Evolutionary conservation across 2,113 vertebrate genomes (phyloP).

Genomic region (Cheilinus undulatus): DNA sequence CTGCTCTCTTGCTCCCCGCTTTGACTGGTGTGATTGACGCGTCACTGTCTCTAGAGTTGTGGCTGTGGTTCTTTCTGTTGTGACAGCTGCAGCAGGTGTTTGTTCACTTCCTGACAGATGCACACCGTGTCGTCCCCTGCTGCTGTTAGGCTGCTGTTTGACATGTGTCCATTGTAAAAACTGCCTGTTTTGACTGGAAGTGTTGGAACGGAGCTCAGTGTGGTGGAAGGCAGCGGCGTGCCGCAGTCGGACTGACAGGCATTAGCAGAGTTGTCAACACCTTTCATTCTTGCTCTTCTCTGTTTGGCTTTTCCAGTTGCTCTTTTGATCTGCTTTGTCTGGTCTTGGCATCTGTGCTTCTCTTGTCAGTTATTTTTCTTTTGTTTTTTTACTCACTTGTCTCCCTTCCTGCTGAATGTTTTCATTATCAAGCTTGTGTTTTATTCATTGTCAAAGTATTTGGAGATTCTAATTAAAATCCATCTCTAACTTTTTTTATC

Average conservation of each 20-base stretch:
- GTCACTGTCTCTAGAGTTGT: slow-evolving; percentile 20
- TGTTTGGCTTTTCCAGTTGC: not conserved
- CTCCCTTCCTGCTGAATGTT: slow-evolving; percentile 6
- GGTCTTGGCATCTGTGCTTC: not conserved
- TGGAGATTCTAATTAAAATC: not conserved
- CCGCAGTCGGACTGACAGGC: slow-evolving; percentile 48
- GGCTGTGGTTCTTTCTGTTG: slow-evolving; percentile 3
- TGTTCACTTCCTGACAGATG: slow-evolving; percentile 55
- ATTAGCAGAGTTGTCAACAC: slow-evolving; percentile 46
- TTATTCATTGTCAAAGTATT: not conserved
- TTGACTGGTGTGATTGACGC: slow-evolving; percentile 35
- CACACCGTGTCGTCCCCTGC: slow-evolving; percentile 44
- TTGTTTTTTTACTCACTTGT: not conserved
- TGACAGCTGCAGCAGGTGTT: slow-evolving; percentile 62
- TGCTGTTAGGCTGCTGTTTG: slow-evolving; percentile 60
- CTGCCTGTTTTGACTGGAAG: slow-evolving; percentile 60
- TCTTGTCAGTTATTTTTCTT: not conserved
- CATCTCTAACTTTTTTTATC: not conserved
- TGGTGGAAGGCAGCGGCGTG: slow-evolving; percentile 43
- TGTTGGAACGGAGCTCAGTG: slow-evolving; percentile 43
- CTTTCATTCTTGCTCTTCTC: slow-evolving; percentile 2
- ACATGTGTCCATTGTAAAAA: slow-evolving; percentile 65
- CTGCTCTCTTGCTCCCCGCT: not conserved
- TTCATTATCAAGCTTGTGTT: not conserved
- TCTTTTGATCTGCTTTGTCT: slow-evolving; percentile 21